Base-by-base conservation (phyloP, 2,888 invertebrate species). In the Ashinkailepas kermadecensis region DNA sequence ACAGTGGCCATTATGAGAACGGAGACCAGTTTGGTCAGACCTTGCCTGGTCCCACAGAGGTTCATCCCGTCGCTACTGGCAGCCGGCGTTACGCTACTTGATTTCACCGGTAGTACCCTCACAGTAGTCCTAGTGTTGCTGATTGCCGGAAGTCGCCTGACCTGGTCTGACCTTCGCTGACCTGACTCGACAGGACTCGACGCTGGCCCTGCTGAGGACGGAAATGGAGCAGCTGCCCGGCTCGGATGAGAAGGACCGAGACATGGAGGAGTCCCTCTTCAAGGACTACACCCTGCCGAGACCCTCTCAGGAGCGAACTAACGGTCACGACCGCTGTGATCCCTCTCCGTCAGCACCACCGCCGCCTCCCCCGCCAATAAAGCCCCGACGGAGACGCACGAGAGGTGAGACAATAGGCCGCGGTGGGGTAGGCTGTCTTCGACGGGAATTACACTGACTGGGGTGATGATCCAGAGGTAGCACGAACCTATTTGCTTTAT, bases 301-400 rank as follows among this genome's bases (percentile, higher is more conserved):
- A 10, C 74, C 54, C 8, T 81, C 92, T 1, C 86, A 92, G 85
- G 91, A 91, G 85, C 89, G 91, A 78, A 91, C 91, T 85, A 90
- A 91, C 86, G 92, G 92, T 88, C 91, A 91, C 88, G 88, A 88
- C 79, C 87, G 93, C 59, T 11, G 59, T 59, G 59, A 13, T 39
- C 39, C 39, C 39, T 39, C 39, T 39, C 39, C 4, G 83, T 93
- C 93, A 23, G 93, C 93, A 62, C 93, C 92, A 80, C 93, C 91
- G 23, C 84, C 84, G 0, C 81, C 81, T 10, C 23, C n/a, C 7
- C 74, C 74, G 56, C 74, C 74, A 12, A 54, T 21, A 54, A 74
- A 74, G 54, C 74, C 74, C 21, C 13, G 74, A 12, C 54, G 74
- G 8, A 54, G 39, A 12, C 56, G 56, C 9, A 21, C 21, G 1